phyloP scores from a whole-genome alignment of 2,888 invertebrate species.

The Geotrupes spiniger region DNA sequence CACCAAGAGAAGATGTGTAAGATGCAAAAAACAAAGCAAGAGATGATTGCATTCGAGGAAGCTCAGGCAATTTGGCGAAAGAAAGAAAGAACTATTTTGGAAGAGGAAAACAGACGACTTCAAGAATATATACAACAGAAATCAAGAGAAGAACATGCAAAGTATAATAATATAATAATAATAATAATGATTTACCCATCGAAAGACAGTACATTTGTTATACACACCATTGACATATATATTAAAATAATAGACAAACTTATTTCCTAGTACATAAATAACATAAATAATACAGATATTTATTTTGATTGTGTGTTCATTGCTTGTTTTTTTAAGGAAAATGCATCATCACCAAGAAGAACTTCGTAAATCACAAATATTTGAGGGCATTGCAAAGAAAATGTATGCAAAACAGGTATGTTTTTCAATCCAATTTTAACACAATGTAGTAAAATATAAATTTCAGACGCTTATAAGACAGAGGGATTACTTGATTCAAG shows the following conservation, averaged over 20 bases:
- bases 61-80: constrained; percentile 55
- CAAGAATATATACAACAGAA: constrained; percentile 44
- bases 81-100: constrained; percentile 49
- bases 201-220: no score
- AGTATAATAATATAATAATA: constrained; percentile 34
- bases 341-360: constrained; percentile 36
- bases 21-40: constrained; percentile 52
- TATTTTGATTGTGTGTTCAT: constrained; percentile 11
- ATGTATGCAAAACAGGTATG: constrained; percentile 41
- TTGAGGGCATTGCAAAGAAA: constrained; percentile 40
- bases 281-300: no score
- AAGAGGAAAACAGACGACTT: constrained; percentile 51
- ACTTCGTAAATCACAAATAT: constrained; percentile 37
- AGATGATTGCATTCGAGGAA: constrained; percentile 55
- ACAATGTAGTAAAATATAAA: constrained; percentile 1
- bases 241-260: constrained; percentile 2
- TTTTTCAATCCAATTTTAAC: constrained; percentile 1
- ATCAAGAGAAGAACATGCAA: constrained; percentile 45
- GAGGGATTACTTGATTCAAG: constrained; percentile 22
- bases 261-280: no score
- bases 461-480: constrained; percentile 10
- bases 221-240: no score
- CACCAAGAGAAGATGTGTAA: constrained; percentile 53
- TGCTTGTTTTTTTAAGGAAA: constrained; percentile 28
- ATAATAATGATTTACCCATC: constrained; percentile 10